Percentiles rank a stretch among this genome's conserved stretches.
Conservation (phyloP, 2,797 vertebrate genomes). For the Acropternis orthonyx region DNA sequence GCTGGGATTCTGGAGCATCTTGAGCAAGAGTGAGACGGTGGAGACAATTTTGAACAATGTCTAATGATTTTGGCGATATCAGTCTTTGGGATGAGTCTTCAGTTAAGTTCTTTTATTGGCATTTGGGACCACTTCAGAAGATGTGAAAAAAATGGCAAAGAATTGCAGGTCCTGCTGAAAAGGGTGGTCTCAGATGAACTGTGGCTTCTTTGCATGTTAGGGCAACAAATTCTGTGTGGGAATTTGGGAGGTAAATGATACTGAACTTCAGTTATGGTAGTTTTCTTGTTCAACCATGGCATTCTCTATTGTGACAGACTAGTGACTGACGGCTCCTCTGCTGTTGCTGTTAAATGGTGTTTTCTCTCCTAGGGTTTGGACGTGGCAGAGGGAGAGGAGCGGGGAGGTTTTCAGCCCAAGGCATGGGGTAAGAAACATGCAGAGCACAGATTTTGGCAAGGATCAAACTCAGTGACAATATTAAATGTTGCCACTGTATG, state of each 20-base stretch:
- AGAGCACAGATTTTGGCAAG: slow-evolving; percentile 29
- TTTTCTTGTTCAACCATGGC: background rate
- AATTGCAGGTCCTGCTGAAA: background rate
- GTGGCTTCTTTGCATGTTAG: background rate
- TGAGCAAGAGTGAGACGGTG: background rate
- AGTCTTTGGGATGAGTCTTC: background rate
- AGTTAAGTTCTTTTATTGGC: background rate
- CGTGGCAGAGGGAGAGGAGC: slow-evolving; percentile 87
- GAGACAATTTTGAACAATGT: background rate
- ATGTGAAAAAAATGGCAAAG: background rate
- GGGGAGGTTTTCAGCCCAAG: slow-evolving; percentile 91
- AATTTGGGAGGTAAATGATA: background rate
- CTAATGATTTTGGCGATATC: background rate
- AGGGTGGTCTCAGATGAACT: accelerated
- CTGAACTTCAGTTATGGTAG: background rate
- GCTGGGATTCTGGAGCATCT: background rate
- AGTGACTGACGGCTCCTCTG: background rate
- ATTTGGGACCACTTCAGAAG: background rate
- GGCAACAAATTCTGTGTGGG: background rate
- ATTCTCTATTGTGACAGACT: background rate
- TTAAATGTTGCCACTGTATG: background rate
- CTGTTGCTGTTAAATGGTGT: slow-evolving; percentile 48
- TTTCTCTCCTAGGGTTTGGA: slow-evolving; percentile 83
- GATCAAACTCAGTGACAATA: background rate
- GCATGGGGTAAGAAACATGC: slow-evolving; percentile 87